These are phyloP conservation scores for Caenorhabditis panamensis DNA, from an alignment of 2,888 invertebrate species.

Conservation along the genomic window DNA sequence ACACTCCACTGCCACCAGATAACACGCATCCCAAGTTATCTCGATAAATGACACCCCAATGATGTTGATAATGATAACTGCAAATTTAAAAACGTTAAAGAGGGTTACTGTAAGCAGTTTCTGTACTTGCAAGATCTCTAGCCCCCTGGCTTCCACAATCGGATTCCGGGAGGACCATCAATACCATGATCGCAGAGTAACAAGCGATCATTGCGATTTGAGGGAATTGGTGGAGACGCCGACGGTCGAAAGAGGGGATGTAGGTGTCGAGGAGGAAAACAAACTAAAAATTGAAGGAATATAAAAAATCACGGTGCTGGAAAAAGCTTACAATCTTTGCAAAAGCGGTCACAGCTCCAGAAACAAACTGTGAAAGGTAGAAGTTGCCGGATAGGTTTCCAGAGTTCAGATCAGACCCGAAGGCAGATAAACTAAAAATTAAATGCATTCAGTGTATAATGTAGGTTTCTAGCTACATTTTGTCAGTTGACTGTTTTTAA, in stretches of 20 bases:
- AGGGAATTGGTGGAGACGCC: conserved; percentile 76
- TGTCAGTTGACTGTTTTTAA: no score
- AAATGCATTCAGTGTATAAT: no score
- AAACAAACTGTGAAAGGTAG: conserved; percentile 68
- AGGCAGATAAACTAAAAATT: conserved; percentile 67
- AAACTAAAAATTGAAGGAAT: no score
- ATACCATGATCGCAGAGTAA: conserved; percentile 70
- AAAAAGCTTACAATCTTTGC: conserved; percentile 70
- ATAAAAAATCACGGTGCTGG: no score
- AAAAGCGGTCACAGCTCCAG: conserved; percentile 63
- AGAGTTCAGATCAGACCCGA: conserved; percentile 70
- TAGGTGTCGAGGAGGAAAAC: conserved; percentile 74
- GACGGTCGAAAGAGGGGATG: conserved; percentile 73
- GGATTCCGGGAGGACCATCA: conserved; percentile 66
- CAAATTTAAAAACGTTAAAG: no score
- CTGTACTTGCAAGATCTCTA: conserved; percentile 64
- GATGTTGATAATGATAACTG: conserved; percentile 75
- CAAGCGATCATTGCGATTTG: conserved; percentile 77
- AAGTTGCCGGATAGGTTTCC: conserved; percentile 69
- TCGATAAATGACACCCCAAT: conserved; percentile 78
- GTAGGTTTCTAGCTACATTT: no score
- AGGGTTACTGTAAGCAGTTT: no score
- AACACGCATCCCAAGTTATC: conserved; percentile 80
- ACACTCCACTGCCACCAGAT: conserved; percentile 77
- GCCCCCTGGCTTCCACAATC: conserved; percentile 61